phyloP scores from a whole-genome alignment of 2,797 vertebrate species.

The Rhynchonycteris naso region DNA sequence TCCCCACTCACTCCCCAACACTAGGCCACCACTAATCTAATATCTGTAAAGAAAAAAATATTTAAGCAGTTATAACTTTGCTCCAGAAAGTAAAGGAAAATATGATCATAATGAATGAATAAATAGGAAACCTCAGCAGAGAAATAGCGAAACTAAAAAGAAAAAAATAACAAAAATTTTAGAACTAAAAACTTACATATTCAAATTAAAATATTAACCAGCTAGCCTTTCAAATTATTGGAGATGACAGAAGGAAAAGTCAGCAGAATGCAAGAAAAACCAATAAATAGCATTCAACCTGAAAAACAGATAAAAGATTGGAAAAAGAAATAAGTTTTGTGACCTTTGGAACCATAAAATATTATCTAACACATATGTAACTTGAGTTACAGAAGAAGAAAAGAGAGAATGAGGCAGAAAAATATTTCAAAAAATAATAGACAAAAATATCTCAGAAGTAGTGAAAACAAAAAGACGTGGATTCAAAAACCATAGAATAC shows the following conservation, averaged over 20 bases:
- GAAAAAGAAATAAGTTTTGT: neutral
- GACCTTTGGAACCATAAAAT: neutral
- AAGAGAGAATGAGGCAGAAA: neutral
- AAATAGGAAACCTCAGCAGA: neutral
- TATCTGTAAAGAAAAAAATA: neutral
- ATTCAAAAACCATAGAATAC: neutral
- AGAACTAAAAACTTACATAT: neutral
- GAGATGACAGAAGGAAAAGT: neutral
- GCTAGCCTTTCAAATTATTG: neutral
- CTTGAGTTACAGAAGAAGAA: neutral
- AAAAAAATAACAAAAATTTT: neutral
- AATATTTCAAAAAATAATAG: neutral
- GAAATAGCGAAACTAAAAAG: neutral
- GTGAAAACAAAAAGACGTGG: neutral
- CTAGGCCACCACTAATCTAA: neutral
- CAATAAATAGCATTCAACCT: neutral
- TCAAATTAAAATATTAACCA: neutral
- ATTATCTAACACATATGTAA: neutral
- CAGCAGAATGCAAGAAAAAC: neutral
- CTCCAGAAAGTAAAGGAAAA: neutral
- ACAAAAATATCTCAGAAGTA: neutral
- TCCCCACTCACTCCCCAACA: neutral
- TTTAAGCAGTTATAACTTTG: neutral
- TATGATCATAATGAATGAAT: neutral
- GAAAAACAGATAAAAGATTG: neutral